phyloP scores from a whole-genome alignment of 2,113 vertebrate species.

The Electrona antarctica region DNA sequence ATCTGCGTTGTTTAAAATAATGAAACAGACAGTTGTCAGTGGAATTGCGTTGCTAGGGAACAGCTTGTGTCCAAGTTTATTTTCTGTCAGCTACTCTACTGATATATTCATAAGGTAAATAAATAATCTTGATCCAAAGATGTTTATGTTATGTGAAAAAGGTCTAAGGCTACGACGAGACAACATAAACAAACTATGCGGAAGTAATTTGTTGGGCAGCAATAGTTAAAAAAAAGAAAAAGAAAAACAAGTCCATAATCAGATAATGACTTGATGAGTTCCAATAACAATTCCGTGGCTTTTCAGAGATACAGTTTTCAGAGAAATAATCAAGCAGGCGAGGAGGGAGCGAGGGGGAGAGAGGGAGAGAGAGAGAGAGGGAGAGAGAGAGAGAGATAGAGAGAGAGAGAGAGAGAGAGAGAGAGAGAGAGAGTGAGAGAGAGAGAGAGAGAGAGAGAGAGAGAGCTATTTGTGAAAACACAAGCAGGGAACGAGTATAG shows the following conservation, averaged over 20 bases:
- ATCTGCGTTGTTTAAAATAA: conserved; percentile 9
- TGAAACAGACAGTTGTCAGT: no score
- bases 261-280: conserved; percentile 69
- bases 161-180: neutral
- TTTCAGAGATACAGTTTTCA: conserved; percentile 46
- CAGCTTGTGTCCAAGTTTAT: no score
- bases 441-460: conserved; percentile 8
- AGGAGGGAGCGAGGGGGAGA: no score
- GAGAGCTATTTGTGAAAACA: conserved; percentile 58
- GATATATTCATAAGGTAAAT: no score
- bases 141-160: no score
- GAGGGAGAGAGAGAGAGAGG: conserved; percentile 10
- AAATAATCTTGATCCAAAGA: no score
- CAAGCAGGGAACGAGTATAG: conserved; percentile 52
- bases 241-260: conserved; percentile 48
- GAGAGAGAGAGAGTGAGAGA: neutral
- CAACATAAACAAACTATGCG: conserved; percentile 14
- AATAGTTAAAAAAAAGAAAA: conserved; percentile 15
- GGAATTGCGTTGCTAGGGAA: no score
- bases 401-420: neutral
- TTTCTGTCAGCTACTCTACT: no score
- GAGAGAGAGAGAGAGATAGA: conserved; percentile 13
- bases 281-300: conserved; percentile 49
- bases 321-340: conserved; percentile 25
- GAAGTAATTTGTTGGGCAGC: conserved; percentile 45